Base-by-base conservation (phyloP, 2,797 vertebrate genomes). In the Sibirionetta formosa region DNA sequence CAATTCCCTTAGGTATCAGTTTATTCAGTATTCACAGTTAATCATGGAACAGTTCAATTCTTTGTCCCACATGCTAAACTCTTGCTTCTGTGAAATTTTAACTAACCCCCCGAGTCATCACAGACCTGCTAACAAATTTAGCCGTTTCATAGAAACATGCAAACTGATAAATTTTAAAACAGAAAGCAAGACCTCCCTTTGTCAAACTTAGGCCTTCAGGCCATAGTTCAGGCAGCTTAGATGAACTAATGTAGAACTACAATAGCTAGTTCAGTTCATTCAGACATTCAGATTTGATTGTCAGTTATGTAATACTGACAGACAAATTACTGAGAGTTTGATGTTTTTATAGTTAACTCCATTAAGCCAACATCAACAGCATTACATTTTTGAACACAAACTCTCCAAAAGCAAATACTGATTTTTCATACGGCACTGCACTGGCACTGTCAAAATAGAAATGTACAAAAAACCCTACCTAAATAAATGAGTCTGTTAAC, bases 401-500 rank as follows among this genome's bases (percentile, higher is more conserved):
- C 5, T 42, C 8, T 53, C 7, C 26, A 31, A 87, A 85, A 51
- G 19, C 33, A 91, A 79, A 24, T 88, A 60, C 7, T 14, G 5
- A 7, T 51, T 86, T 91, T 76, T 65, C 80, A 56, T 44, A 15
- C 0, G 29, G 18, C 26, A 51, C 23, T 51, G 36, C 15, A 12
- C 3, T 12, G 20, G 31, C 48, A 46, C 70, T 61, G 36, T n/a
- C 35, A 79, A 63, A 87, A 75, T 29, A 51, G 15, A 48, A 85
- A 53, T 0, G 8, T 83, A 44, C 12, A 50, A 58, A 66, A 78
- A 86, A 64, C 20, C 58, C 88, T 97, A 99, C 99, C 99, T 90
- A 99, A 98, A 96, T 99, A 99, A 95, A 99, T 98, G 60, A 99
- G 98, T 83, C 99, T 98, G 98, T 99, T 99, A 90, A 99, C 99